Percentiles rank a stretch among this genome's conserved stretches.
Conservation (phyloP, 2,113 vertebrate genomes). For the Saimiri boliviensis region DNA sequence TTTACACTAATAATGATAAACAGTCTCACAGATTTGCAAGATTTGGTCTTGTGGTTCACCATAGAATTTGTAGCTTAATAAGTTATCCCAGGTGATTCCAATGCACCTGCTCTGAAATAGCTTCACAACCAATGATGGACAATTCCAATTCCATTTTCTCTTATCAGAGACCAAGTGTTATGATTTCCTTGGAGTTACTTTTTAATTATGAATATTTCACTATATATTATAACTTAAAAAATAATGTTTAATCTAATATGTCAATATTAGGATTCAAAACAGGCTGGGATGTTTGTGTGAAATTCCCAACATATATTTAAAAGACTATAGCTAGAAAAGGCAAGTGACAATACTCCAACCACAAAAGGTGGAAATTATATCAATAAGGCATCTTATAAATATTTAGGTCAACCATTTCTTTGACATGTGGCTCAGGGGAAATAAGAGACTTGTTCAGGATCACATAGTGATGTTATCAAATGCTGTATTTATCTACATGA, state of each 20-base stretch:
- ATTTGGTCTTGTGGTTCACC: background rate
- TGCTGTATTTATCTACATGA: background rate
- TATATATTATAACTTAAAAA: background rate
- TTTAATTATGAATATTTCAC: background rate
- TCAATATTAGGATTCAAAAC: background rate
- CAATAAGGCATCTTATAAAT: background rate
- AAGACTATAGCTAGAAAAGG: background rate
- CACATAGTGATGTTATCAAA: background rate
- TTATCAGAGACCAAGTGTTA: background rate
- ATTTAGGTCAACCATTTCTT: conserved; percentile 2
- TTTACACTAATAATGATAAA: background rate
- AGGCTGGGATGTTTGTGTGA: background rate
- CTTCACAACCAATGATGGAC: background rate
- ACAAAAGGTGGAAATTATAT: conserved; percentile 17
- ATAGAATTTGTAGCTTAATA: background rate
- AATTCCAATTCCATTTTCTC: background rate
- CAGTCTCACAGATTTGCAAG: background rate
- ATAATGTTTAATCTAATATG: background rate
- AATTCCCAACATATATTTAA: background rate
- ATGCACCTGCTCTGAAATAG: background rate
- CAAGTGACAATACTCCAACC: background rate
- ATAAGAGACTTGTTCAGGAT: background rate
- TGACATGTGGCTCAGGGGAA: background rate
- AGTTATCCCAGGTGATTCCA: background rate
- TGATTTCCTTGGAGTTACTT: background rate